Percentiles rank a stretch among this genome's conserved stretches.
These are phyloP conservation scores for Acomys russatus DNA, from an alignment of 2,797 vertebrate genomes.

Conservation along the genomic window DNA sequence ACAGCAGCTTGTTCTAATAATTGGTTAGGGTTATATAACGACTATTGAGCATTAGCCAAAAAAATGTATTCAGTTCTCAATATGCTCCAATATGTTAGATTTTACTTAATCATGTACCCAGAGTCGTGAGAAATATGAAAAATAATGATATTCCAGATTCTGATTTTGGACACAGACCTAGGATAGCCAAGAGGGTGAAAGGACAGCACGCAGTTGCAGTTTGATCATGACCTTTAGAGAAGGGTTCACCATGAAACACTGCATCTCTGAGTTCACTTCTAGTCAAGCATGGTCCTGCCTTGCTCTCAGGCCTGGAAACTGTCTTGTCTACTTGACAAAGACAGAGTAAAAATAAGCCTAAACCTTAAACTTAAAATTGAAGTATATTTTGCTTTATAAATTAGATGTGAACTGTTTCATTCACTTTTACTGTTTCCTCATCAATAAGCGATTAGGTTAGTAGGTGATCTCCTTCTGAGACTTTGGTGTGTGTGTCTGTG, in stretches of 20 bases:
- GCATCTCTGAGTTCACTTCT: background rate
- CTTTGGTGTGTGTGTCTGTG: background rate
- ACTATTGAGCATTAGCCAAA: background rate
- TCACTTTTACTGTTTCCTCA: background rate
- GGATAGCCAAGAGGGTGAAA: background rate
- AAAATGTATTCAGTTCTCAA: slow-evolving; percentile 27
- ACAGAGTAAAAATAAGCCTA: background rate
- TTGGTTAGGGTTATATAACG: background rate
- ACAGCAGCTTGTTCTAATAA: background rate
- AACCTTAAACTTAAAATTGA: background rate
- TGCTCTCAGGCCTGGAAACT: slow-evolving; percentile 1
- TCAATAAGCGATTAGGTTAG: slow-evolving; percentile 14
- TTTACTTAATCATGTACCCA: slow-evolving; percentile 8
- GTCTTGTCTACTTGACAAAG: background rate
- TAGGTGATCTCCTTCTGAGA: background rate
- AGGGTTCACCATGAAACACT: background rate
- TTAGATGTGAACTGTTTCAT: background rate
- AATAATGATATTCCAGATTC: background rate
- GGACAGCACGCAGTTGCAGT: background rate
- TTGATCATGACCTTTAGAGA: background rate
- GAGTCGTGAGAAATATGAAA: background rate
- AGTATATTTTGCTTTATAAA: background rate
- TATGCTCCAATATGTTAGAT: background rate
- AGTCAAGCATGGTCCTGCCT: background rate
- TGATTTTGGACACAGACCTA: background rate